phyloP scores from a whole-genome alignment of 2,797 vertebrate genomes.

The Huso huso region DNA sequence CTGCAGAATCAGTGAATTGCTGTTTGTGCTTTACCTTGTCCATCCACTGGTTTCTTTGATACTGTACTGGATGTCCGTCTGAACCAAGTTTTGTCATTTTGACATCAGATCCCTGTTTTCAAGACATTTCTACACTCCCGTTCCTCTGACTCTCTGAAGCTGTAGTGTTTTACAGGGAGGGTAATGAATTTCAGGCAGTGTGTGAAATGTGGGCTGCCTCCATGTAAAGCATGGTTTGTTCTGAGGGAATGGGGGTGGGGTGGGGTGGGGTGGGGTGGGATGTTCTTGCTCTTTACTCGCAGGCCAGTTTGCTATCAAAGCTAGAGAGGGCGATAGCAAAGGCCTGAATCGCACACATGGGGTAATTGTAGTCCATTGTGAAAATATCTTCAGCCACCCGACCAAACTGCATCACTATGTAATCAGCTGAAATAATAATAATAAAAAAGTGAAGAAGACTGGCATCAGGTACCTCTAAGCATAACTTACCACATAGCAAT shows the following conservation, averaged over 20 bases:
- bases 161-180: neutral
- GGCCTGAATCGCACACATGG: constrained; percentile 95
- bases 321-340: constrained; percentile 97
- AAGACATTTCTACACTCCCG: too few relatives aligned
- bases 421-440: constrained; percentile 73
- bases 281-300: constrained; percentile 65
- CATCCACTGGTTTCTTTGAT: constrained; percentile 12
- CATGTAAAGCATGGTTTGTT: constrained; percentile 1
- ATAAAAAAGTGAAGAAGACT: too few relatives aligned
- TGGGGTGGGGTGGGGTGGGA: neutral
- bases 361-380: constrained; percentile 99
- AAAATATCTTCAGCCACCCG: constrained; percentile 95
- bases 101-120: too few relatives aligned
- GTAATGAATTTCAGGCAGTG: neutral
- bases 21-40: constrained; percentile 54
- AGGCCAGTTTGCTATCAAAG: constrained; percentile 98
- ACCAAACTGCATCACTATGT: constrained; percentile 99
- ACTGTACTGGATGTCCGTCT: neutral
- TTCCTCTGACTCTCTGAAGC: neutral
- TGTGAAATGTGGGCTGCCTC: neutral
- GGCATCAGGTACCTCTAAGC: too few relatives aligned
- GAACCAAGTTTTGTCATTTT: neutral
- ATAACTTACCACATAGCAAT: too few relatives aligned
- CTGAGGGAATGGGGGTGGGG: neutral
- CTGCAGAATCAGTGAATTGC: constrained; percentile 29